Conservation (phyloP, 2,113 vertebrate species). For the Chaetura pelagica region DNA sequence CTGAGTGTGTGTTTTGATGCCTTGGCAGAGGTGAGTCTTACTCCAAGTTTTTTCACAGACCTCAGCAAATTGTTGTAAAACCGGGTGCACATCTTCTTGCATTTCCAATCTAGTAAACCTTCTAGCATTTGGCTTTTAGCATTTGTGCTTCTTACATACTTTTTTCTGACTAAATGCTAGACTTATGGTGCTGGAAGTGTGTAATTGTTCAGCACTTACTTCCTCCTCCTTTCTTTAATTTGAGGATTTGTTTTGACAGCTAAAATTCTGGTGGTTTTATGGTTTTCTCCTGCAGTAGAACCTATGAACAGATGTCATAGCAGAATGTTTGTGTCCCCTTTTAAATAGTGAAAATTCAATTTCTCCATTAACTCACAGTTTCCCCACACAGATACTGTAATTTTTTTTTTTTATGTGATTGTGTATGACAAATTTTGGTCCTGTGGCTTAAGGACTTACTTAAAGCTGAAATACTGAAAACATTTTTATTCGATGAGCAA, state of each 20-base stretch:
- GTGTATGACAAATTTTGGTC: background rate
- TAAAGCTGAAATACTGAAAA: background rate
- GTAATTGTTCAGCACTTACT: slow-evolving; percentile 60
- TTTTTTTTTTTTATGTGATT: background rate
- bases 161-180: slow-evolving; percentile 28
- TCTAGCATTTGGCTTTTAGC: background rate
- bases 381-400: background rate
- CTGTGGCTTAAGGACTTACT: background rate
- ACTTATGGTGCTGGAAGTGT: slow-evolving; percentile 38
- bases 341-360: slow-evolving; percentile 37
- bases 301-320: slow-evolving; percentile 63
- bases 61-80: background rate
- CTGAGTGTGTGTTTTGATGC: background rate
- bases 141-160: background rate
- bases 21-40: background rate
- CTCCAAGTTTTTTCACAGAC: background rate
- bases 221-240: slow-evolving; percentile 48
- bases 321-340: slow-evolving; percentile 65
- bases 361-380: slow-evolving; percentile 48
- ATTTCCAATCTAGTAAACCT: background rate
- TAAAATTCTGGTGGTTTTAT: slow-evolving; percentile 68
- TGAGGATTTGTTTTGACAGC: slow-evolving; percentile 68
- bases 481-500: background rate
- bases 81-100: background rate
- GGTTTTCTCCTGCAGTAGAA: slow-evolving; percentile 51